Evolutionary conservation across 2,888 invertebrate genomes (phyloP).

Genomic region (Ophion ventricosus): DNA sequence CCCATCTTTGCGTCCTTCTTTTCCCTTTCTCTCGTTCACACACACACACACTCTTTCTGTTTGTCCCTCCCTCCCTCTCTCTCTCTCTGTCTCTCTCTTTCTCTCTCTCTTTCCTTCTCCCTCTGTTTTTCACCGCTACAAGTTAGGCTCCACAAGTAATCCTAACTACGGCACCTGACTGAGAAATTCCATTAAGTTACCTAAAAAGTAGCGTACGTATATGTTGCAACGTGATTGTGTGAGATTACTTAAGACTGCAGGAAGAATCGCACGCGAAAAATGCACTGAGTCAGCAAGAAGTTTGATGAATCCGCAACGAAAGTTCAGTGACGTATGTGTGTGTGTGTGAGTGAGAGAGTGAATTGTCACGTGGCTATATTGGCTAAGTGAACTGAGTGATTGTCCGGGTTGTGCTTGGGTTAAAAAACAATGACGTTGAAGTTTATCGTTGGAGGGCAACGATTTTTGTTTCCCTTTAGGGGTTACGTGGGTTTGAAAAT

Average conservation of each 20-base stretch:
- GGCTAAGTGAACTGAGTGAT: constrained; percentile 47
- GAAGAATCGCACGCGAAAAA: constrained; percentile 7
- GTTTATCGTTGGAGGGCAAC: too few relatives aligned
- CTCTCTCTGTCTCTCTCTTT: constrained; percentile 20
- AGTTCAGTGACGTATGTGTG: neutral
- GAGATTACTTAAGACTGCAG: constrained; percentile 9
- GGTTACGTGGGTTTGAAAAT: too few relatives aligned
- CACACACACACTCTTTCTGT: constrained; percentile 4
- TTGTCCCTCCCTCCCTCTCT: constrained; percentile 26
- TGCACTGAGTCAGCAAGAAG: neutral
- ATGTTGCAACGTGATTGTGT: constrained; percentile 1
- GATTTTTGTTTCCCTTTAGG: too few relatives aligned
- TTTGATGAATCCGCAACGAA: neutral
- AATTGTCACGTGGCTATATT: constrained; percentile 10
- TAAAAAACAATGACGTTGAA: neutral
- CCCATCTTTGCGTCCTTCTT: constrained; percentile 10
- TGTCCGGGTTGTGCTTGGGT: too few relatives aligned
- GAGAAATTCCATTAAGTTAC: constrained; percentile 4
- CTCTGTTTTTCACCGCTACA: neutral
- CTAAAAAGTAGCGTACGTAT: constrained; percentile 46
- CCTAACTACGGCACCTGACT: constrained; percentile 7
- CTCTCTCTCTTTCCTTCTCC: constrained; percentile 3
- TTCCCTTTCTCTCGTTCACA: constrained; percentile 29
- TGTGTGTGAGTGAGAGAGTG: neutral
- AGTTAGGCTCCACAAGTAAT: constrained; percentile 36